Evolutionary conservation across 1,140 invertebrate species (phyloP).

Genomic region (Pemphigus obesinymphae): DNA sequence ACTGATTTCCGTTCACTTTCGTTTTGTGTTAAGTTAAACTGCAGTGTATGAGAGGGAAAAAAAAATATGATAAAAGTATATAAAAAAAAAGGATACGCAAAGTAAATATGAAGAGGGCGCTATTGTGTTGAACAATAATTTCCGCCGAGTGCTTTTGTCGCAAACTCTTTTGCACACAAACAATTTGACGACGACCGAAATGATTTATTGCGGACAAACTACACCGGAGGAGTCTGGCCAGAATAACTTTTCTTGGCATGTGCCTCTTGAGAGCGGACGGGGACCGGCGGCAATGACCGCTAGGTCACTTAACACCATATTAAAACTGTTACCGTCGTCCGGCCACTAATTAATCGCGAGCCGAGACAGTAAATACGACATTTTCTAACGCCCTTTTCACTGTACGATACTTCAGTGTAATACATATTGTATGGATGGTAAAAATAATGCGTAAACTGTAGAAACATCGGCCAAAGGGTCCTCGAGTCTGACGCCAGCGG

Average conservation of each 20-base stretch:
- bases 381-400: neutral
- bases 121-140: constrained; percentile 13
- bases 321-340: constrained; percentile 2
- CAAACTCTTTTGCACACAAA: constrained; percentile 11
- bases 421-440: too few species aligned
- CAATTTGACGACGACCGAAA: constrained; percentile 8
- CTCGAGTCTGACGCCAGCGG: neutral
- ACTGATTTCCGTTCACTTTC: too few species aligned
- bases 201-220: constrained; percentile 22
- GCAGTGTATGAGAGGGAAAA: neutral
- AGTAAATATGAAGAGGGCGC: too few species aligned
- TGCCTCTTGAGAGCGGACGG: neutral
- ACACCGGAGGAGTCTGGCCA: neutral
- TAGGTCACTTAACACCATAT: constrained; percentile 37
- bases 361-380: neutral
- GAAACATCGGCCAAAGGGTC: neutral
- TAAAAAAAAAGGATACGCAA: neutral
- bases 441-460: neutral
- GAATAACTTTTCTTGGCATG: constrained; percentile 36
- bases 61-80: neutral
- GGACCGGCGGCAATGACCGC: constrained; percentile 4
- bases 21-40: neutral
- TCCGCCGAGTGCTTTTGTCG: neutral
- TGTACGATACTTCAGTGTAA: too few species aligned
- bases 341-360: constrained; percentile 5